These are phyloP conservation scores for Prochilodus magdalenae DNA, from an alignment of 2,113 vertebrate genomes.

Conservation along the genomic window DNA sequence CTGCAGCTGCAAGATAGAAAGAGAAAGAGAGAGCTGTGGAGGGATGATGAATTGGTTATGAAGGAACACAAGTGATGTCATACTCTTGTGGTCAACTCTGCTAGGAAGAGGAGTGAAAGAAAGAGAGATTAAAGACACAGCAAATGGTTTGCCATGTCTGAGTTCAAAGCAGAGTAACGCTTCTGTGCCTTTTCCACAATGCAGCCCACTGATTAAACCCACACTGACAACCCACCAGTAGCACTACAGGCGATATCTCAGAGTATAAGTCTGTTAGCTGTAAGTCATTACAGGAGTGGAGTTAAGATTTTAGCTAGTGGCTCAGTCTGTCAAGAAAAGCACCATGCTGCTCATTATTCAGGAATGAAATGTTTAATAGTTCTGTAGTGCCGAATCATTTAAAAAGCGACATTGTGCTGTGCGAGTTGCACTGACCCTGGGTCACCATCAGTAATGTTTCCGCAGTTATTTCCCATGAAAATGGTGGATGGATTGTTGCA, in stretches of 20 bases:
- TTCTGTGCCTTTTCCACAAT: slow-evolving; percentile 8
- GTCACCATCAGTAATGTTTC: background rate
- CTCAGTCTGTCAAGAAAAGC: background rate
- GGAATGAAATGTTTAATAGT: background rate
- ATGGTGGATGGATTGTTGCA: background rate
- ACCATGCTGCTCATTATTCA: background rate
- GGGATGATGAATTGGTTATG: slow-evolving; percentile 49
- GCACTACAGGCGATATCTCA: background rate
- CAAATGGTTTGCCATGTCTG: slow-evolving; percentile 24
- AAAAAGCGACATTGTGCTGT: background rate
- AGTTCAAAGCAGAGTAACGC: slow-evolving; percentile 1
- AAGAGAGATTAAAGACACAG: slow-evolving; percentile 3
- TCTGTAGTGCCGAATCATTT: background rate
- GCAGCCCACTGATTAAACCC: slow-evolving; percentile 8
- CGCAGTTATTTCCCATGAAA: background rate
- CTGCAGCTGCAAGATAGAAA: slow-evolving; percentile 18
- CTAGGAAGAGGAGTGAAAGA: slow-evolving; percentile 18
- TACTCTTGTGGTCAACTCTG: slow-evolving; percentile 39
- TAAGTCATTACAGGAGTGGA: background rate
- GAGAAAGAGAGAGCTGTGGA: background rate
- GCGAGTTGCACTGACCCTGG: background rate
- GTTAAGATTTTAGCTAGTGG: slow-evolving; percentile 13
- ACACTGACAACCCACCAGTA: background rate
- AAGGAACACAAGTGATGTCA: slow-evolving; percentile 45
- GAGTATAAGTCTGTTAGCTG: background rate